A percentile compares a stretch with the other conserved stretches of the same genome.
Conservation (phyloP, 2,888 invertebrate species). For the Diaphora mendica region DNA sequence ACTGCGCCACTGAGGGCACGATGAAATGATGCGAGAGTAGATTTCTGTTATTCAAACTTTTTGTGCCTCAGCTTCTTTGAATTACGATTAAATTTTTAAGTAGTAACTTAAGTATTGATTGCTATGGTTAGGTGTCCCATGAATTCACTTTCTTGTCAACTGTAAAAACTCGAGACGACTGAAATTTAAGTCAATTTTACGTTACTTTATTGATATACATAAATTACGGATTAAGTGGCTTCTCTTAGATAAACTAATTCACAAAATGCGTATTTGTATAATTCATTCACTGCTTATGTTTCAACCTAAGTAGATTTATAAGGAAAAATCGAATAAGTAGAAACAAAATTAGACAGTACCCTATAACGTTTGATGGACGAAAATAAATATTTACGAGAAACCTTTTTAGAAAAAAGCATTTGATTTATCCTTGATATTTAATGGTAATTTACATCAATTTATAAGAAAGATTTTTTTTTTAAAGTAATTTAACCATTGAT, state of each 20-base stretch:
- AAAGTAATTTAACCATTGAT: conserved; percentile 24
- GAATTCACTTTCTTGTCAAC: neutral
- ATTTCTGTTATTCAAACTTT: neutral
- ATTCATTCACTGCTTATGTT: neutral
- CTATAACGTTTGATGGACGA: conserved; percentile 2
- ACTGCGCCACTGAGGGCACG: no score
- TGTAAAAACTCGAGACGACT: neutral
- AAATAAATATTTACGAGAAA: conserved; percentile 18
- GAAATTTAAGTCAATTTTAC: neutral
- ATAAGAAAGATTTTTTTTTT: conserved; percentile 12
- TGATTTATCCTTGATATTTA: conserved; percentile 19
- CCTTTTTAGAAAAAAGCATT: conserved; percentile 12
- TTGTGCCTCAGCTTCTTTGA: neutral
- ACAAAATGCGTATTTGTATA: neutral
- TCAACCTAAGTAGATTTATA: neutral
- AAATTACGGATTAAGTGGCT: neutral
- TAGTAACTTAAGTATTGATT: neutral
- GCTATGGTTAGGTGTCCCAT: neutral
- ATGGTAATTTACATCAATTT: conserved; percentile 10
- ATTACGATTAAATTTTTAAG: neutral
- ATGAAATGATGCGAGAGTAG: neutral
- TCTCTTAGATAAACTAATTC: neutral
- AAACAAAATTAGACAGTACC: conserved; percentile 4
- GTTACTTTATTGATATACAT: neutral
- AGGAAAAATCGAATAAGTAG: conserved; percentile 1